Evolutionary conservation across 2,797 vertebrate genomes (phyloP), one percentile per base, ranked within the genome.

Genomic region (Sebastes alutus): DNA sequence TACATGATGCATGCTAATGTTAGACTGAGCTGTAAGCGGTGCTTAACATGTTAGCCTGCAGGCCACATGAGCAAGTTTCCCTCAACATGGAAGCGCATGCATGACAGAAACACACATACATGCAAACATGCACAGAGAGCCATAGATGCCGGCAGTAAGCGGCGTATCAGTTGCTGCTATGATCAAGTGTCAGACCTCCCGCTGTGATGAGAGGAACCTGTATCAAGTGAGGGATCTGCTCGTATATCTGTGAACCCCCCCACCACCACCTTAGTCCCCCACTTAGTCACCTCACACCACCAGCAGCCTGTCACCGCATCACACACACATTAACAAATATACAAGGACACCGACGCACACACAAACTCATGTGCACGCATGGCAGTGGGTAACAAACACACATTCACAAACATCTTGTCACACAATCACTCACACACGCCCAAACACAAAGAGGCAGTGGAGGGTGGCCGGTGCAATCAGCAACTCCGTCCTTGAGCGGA

Each of bases 401-500:
- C 71, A 55, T 38, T 27, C 18, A 22, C 16, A 20, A 14, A 62
- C 22, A 72, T 35, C 54, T n/a, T 67, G 75, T 60, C 73, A 42
- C n/a, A 55, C 73, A 64, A 27, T 65, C 58, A 59, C 52, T 63
- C 60, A 67, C 35, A 65, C 35, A 67, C 73, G 65, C 61, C 55
- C 30, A 52, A 18, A 58, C 82, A 63, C 77, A 42, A 6, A 6
- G 5, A 83, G 22, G 67, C 77, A 81, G 68, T 49, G 67, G 82
- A 87, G 86, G 89, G 73, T 64, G 76, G 90, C 84, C 74, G 69
- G 84, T 59, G 79, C 83, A 93, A 95, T 95, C 93, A 94, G 86
- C 65, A 1, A 64, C 75, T 81, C 83, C 49, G 91, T 94, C 94
- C 95, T 95, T 95, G 93, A 93, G 90, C 58, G 12, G 80, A 67